Evolutionary conservation across 2,113 vertebrate species (phyloP).

Genomic region (Holacanthus passer): DNA sequence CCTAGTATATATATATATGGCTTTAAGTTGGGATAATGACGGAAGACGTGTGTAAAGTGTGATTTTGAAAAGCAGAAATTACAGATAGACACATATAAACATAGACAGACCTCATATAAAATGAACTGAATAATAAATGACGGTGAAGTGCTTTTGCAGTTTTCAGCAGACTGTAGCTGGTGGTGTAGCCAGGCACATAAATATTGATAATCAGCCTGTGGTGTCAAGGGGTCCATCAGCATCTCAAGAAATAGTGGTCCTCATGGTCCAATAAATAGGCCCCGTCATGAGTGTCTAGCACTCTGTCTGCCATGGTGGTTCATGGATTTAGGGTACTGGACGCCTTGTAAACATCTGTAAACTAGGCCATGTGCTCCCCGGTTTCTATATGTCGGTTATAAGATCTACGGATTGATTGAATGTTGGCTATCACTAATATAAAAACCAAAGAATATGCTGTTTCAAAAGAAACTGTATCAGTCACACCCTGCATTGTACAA

Average conservation of each 20-base stretch:
- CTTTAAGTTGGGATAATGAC: background rate
- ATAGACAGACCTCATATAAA: background rate
- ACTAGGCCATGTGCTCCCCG: background rate
- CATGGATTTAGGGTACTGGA: background rate
- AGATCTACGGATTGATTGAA: background rate
- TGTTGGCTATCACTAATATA: background rate
- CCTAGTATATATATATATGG: background rate
- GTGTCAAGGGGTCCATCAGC: constrained; percentile 23
- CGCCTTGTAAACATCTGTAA: constrained; percentile 25
- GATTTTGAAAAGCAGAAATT: background rate
- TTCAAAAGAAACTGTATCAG: background rate
- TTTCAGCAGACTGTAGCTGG: constrained; percentile 5
- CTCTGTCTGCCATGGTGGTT: constrained; percentile 4
- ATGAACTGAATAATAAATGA: background rate
- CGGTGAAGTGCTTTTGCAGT: background rate
- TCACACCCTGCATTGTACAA: background rate
- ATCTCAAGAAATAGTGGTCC: constrained; percentile 38
- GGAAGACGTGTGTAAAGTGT: background rate
- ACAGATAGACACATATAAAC: background rate
- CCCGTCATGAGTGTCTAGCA: constrained; percentile 16
- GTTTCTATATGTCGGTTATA: background rate
- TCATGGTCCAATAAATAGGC: constrained; percentile 44
- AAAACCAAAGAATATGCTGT: background rate
- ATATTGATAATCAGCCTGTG: constrained; percentile 32
- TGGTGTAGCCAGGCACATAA: constrained; percentile 18